Conservation (phyloP, 2,797 vertebrate species). For the Pangasius larnaudii region DNA sequence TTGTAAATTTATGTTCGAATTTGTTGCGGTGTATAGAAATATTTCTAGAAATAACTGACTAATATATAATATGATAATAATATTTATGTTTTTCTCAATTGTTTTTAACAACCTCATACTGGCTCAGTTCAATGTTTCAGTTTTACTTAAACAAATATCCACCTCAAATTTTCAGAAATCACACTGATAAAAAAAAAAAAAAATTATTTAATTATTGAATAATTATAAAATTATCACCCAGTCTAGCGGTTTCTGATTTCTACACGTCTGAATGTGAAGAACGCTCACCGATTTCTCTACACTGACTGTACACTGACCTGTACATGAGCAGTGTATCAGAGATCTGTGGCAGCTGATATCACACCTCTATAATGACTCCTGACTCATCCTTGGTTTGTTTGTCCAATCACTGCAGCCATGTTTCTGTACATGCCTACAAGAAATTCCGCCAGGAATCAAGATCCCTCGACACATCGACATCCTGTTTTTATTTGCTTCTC, state of each 20-base stretch:
- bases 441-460: conserved; percentile 38
- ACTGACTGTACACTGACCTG: not conserved
- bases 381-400: conserved; percentile 9
- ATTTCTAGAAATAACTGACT: not conserved
- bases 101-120: not conserved
- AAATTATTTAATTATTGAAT: no score
- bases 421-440: conserved; percentile 30
- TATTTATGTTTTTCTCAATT: not conserved
- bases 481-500: conserved; percentile 62
- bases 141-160: not conserved
- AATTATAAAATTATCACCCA: not conserved
- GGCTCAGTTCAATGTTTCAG: not conserved
- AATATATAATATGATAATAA: not conserved
- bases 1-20: not conserved
- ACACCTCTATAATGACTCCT: not conserved
- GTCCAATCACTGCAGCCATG: conserved; percentile 36
- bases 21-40: not conserved
- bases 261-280: not conserved
- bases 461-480: conserved; percentile 54
- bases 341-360: conserved; percentile 10
- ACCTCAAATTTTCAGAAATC: not conserved
- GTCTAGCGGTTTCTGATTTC: not conserved
- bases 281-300: not conserved
- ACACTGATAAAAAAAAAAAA: not conserved
- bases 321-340: not conserved